Evolutionary conservation across 1,140 invertebrate species (phyloP).

Genomic region (Drosophila tsacasi): DNA sequence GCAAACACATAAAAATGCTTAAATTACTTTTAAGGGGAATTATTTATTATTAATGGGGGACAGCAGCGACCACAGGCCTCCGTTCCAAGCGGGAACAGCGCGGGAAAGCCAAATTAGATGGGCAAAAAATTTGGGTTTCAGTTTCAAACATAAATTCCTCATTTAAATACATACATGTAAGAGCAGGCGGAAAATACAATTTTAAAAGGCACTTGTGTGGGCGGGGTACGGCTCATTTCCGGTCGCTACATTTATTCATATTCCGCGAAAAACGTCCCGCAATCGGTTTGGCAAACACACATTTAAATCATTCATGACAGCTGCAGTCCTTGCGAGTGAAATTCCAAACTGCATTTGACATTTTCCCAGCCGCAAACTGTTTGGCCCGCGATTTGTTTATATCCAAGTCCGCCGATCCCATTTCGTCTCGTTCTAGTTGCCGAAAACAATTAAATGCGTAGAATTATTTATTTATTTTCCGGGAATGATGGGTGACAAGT

Average conservation of each 20-base stretch:
- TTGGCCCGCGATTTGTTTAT: conserved; percentile 35
- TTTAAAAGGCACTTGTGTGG: conserved; percentile 15
- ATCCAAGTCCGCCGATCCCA: conserved; percentile 27
- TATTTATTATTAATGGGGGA: conserved; percentile 79
- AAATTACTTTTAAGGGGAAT: conserved; percentile 82
- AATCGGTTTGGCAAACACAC: conserved; percentile 47
- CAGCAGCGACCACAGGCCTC: conserved; percentile 14
- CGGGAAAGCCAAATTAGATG: conserved; percentile 50
- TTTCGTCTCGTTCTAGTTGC: conserved; percentile 20
- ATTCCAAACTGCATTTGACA: conserved; percentile 45
- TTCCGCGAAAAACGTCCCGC: conserved; percentile 35
- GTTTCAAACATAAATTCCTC: conserved; percentile 45
- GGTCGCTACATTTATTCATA: conserved; percentile 56
- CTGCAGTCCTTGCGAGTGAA: conserved; percentile 12
- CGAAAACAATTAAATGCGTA: conserved; percentile 41
- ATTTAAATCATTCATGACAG: conserved; percentile 75
- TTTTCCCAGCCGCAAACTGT: conserved; percentile 22
- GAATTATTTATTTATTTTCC: conserved; percentile 46
- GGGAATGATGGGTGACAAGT: conserved; percentile 13
- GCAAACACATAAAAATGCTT: conserved; percentile 80
- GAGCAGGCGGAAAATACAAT: conserved; percentile 18
- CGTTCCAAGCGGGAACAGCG: neutral
- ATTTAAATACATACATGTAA: conserved; percentile 39
- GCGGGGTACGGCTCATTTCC: conserved; percentile 58
- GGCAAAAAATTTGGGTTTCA: conserved; percentile 32